These are phyloP conservation scores for Rhabdomys dilectus DNA, from an alignment of 2,113 vertebrate species.

Conservation along the genomic window DNA sequence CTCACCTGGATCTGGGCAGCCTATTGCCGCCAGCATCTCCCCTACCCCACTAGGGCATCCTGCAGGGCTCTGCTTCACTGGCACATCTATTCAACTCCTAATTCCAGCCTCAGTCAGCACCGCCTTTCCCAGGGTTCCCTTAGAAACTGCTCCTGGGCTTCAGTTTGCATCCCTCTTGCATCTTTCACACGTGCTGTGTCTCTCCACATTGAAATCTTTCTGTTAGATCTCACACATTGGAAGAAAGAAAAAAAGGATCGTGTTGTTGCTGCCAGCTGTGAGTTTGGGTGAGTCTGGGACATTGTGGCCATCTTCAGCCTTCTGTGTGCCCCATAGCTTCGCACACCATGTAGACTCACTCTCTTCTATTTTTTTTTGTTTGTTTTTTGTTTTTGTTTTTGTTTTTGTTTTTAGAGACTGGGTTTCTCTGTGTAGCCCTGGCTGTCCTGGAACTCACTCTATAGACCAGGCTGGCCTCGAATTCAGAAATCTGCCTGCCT, in stretches of 20 bases:
- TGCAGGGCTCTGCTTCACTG: background rate
- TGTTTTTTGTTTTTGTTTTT: too few relatives aligned
- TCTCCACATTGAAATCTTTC: slow-evolving; percentile 3
- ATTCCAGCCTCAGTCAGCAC: background rate
- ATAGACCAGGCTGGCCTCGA: too few relatives aligned
- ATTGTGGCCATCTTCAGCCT: background rate
- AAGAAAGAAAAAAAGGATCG: background rate
- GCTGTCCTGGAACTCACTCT: too few relatives aligned
- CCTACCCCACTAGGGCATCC: background rate
- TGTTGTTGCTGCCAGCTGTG: background rate
- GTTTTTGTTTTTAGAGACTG: too few relatives aligned
- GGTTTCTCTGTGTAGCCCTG: too few relatives aligned
- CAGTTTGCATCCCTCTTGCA: background rate
- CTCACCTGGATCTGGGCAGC: background rate
- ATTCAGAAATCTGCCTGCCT: too few relatives aligned
- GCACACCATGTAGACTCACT: background rate
- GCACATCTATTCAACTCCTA: background rate
- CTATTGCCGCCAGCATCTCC: background rate
- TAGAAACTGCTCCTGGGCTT: background rate
- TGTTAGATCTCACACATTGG: background rate
- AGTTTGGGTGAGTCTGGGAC: background rate
- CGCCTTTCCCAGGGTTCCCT: background rate
- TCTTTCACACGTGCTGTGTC: background rate
- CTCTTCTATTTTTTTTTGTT: too few relatives aligned
- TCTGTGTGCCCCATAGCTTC: background rate